phyloP scores from a whole-genome alignment of 2,113 vertebrate species.

The Triplophysa dalaica region DNA sequence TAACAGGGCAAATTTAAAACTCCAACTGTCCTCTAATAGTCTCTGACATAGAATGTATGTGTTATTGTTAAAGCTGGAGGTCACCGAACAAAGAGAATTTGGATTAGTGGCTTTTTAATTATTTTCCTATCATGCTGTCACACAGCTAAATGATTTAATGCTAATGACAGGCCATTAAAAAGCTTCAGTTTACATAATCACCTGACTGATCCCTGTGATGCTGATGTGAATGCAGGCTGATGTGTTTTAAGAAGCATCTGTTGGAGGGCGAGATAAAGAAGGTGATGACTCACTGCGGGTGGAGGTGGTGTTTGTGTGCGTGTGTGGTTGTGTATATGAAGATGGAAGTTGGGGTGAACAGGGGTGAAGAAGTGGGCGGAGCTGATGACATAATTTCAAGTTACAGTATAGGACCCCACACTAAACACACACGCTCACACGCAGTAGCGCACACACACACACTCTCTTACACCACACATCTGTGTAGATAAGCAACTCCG shows the following conservation, averaged over 20 bases:
- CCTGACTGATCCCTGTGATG: background rate
- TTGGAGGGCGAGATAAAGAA: background rate
- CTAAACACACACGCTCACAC: too few species aligned
- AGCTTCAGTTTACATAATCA: constrained; percentile 5
- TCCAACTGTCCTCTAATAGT: background rate
- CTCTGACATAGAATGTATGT: background rate
- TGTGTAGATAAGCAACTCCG: too few species aligned
- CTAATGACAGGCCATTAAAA: constrained; percentile 7
- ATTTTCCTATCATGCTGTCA: constrained; percentile 18
- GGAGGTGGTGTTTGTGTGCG: background rate
- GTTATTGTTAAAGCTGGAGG: background rate
- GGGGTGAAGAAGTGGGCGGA: background rate
- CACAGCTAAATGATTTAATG: constrained; percentile 13
- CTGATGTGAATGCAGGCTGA: background rate
- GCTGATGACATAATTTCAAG: background rate
- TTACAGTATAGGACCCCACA: background rate
- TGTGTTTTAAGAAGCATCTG: background rate
- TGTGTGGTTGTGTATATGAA: background rate
- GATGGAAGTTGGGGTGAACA: background rate
- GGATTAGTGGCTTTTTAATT: constrained; percentile 25
- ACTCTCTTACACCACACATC: background rate
- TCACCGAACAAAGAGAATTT: constrained; percentile 14
- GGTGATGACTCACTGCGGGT: background rate
- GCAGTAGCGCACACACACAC: too few species aligned
- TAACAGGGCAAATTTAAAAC: background rate